Evolutionary conservation across 2,113 vertebrate genomes (phyloP).

Genomic region (Salvelinus alpinus): DNA sequence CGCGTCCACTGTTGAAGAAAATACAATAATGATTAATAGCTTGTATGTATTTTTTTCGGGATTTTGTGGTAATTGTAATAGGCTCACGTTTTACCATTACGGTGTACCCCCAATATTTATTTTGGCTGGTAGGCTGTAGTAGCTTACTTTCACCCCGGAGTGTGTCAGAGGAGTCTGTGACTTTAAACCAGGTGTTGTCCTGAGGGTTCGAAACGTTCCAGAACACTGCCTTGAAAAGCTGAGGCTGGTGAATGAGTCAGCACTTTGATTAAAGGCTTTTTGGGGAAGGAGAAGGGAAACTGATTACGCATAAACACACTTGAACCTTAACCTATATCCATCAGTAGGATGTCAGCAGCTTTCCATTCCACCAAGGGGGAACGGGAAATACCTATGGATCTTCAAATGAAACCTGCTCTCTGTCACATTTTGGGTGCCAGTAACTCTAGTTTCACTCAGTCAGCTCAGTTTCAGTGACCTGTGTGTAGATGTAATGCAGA

Average conservation of each 20-base stretch:
- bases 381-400: background rate
- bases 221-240: conserved; percentile 9
- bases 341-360: background rate
- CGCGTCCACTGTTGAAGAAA: too few species aligned
- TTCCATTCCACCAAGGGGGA: background rate
- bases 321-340: too few species aligned
- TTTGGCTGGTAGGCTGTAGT: too few species aligned
- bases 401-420: background rate
- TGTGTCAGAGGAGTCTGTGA: background rate
- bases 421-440: background rate
- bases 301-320: background rate
- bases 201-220: background rate
- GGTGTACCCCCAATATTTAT: too few species aligned
- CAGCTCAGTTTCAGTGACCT: conserved; percentile 10
- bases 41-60: background rate
- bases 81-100: too few species aligned
- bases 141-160: too few species aligned
- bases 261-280: background rate
- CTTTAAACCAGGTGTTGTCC: background rate
- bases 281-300: conserved; percentile 22
- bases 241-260: conserved; percentile 5
- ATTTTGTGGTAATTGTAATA: too few species aligned
- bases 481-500: background rate
- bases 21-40: too few species aligned
- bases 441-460: background rate